Percentiles rank a stretch among this genome's conserved stretches.
Conservation (phyloP, 2,888 invertebrate species). For the Melangyna quadrimaculata region DNA sequence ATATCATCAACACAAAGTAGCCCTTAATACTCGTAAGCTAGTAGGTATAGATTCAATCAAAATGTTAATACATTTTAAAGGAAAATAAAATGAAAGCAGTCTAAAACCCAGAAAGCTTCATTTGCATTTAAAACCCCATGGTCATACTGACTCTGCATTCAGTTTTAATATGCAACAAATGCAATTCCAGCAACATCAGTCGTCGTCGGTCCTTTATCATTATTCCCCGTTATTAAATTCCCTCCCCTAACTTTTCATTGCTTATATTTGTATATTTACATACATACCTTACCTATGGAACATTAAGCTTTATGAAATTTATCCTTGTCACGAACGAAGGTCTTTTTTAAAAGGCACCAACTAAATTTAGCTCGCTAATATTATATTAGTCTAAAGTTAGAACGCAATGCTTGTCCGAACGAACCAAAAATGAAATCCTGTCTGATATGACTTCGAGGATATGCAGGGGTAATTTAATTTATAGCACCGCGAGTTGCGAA, state of each 20-base stretch:
- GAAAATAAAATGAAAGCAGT: neutral
- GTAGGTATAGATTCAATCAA: neutral
- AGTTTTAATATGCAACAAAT: conserved; percentile 18
- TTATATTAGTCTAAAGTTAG: conserved; percentile 48
- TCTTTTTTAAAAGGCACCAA: conserved; percentile 53
- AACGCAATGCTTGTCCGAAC: conserved; percentile 44
- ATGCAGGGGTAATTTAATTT: conserved; percentile 51
- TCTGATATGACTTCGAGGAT: conserved; percentile 18
- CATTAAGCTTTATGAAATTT: conserved; percentile 44
- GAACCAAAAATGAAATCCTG: conserved; percentile 57
- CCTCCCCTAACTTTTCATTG: neutral
- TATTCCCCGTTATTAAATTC: neutral
- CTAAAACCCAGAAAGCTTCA: neutral
- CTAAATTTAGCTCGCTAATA: conserved; percentile 59
- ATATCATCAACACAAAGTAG: neutral
- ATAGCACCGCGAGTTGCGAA: conserved; percentile 1
- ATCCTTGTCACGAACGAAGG: conserved; percentile 70
- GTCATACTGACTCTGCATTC: neutral
- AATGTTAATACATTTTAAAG: neutral
- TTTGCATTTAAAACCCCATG: neutral
- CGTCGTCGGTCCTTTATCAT: neutral
- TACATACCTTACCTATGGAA: neutral
- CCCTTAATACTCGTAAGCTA: neutral
- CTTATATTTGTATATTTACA: neutral
- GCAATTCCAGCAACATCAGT: conserved; percentile 4